These are phyloP conservation scores for Diabrotica virgifera DNA, from an alignment of 1,140 invertebrate species.

Conservation along the genomic window DNA sequence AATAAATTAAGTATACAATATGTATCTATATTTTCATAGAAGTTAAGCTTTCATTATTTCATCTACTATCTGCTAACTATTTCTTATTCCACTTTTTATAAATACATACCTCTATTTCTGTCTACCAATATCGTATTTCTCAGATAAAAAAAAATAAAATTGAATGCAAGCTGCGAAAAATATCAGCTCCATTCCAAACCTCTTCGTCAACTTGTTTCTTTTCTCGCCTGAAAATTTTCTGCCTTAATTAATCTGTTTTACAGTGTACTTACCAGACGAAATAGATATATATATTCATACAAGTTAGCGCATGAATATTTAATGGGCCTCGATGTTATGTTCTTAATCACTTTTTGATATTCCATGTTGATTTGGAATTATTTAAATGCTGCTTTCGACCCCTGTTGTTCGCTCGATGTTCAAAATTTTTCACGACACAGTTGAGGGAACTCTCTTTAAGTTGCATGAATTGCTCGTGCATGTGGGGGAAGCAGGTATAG, in stretches of 20 bases:
- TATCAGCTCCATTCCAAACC: too few relatives aligned
- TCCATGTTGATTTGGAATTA: constrained; percentile 2
- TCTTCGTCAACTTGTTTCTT: too few relatives aligned
- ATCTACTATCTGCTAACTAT: too few relatives aligned
- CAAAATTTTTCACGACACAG: constrained; percentile 1
- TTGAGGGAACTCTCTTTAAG: background rate
- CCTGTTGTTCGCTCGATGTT: constrained; percentile 1
- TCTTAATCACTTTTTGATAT: constrained; percentile 3
- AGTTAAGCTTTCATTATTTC: too few relatives aligned
- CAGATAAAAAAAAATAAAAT: too few relatives aligned
- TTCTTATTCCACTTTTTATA: too few relatives aligned
- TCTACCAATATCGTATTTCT: too few relatives aligned
- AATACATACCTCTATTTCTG: too few relatives aligned
- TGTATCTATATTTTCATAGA: too few relatives aligned
- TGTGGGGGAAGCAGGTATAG: background rate
- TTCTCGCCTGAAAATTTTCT: too few relatives aligned
- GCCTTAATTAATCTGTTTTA: background rate
- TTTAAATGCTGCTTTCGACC: constrained; percentile 2
- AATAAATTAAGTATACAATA: too few relatives aligned
- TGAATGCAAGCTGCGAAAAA: too few relatives aligned
- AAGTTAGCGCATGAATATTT: background rate
- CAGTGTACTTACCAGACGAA: constrained; percentile 1
- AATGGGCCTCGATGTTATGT: background rate
- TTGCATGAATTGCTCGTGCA: background rate
- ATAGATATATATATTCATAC: background rate